phyloP scores from a whole-genome alignment of 2,888 invertebrate species.

The Eurytoma californica region DNA sequence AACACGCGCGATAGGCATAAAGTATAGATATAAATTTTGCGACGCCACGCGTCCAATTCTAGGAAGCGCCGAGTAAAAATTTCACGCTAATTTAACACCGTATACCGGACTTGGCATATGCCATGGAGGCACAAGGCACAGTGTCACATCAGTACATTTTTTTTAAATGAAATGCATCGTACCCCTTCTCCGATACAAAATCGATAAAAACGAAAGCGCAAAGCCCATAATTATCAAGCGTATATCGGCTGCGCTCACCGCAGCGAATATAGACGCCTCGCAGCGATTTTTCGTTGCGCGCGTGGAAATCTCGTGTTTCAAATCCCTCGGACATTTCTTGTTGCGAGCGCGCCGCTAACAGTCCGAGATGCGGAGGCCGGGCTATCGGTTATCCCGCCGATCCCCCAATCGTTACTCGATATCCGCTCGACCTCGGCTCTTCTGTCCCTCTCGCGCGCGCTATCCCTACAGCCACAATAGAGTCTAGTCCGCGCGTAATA shows the following conservation, averaged over 20 bases:
- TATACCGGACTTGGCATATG: no score
- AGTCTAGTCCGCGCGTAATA: background rate
- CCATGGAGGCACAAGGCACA: no score
- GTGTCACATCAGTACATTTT: no score
- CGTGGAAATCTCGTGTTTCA: slow-evolving; percentile 41
- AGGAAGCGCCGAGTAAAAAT: no score
- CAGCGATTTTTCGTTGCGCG: slow-evolving; percentile 14
- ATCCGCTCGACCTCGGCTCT: background rate
- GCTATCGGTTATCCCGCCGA: background rate
- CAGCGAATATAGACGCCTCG: no score
- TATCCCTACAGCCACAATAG: background rate
- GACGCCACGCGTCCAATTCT: no score
- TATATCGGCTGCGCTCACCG: background rate
- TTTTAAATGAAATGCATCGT: no score
- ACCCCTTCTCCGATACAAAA: no score
- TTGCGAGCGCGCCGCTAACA: background rate
- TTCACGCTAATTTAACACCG: no score
- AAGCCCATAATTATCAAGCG: background rate
- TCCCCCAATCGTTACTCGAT: slow-evolving; percentile 24
- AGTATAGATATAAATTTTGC: no score
- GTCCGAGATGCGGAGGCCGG: background rate
- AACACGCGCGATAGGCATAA: no score
- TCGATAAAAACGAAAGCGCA: background rate
- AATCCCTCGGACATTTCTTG: slow-evolving; percentile 40
- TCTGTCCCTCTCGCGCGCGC: background rate